Percentiles rank a stretch among this genome's conserved stretches.
Evolutionary conservation across 2,888 invertebrate species (phyloP).

Genomic region (Cheilosia urbana): DNA sequence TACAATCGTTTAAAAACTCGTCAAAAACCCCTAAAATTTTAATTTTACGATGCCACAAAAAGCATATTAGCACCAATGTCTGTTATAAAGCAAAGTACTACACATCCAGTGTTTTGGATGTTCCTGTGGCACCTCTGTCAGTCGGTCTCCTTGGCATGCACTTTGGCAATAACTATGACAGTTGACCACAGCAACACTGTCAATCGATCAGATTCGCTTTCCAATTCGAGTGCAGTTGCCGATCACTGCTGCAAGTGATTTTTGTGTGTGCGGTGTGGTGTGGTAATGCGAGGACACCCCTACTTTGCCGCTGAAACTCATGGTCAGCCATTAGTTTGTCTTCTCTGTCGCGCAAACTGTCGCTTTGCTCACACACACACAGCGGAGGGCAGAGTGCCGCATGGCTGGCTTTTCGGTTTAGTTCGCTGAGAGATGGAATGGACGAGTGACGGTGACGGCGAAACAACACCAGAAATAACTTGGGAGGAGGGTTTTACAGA

Average conservation of each 20-base stretch:
- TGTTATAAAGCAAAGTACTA: slow-evolving; percentile 56
- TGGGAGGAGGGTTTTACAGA: slow-evolving; percentile 63
- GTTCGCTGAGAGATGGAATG: slow-evolving; percentile 35
- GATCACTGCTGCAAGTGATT: slow-evolving; percentile 11
- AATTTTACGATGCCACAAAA: slow-evolving; percentile 76
- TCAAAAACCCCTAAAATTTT: slow-evolving; percentile 83
- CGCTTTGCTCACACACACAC: slow-evolving; percentile 10
- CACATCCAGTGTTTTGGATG: slow-evolving; percentile 43
- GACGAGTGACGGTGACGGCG: slow-evolving; percentile 18
- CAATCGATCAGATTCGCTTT: slow-evolving; percentile 73
- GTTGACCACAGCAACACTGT: slow-evolving; percentile 15
- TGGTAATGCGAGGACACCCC: slow-evolving; percentile 44
- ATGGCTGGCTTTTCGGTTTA: slow-evolving; percentile 25
- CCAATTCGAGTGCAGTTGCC: slow-evolving; percentile 16
- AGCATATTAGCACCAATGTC: slow-evolving; percentile 75
- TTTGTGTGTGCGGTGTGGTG: neutral
- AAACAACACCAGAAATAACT: slow-evolving; percentile 6
- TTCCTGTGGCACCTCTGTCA: slow-evolving; percentile 33
- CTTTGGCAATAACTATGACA: slow-evolving; percentile 17
- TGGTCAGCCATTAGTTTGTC: slow-evolving; percentile 70
- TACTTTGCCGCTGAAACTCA: slow-evolving; percentile 2
- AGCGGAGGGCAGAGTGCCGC: slow-evolving; percentile 2
- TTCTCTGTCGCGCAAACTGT: slow-evolving; percentile 41
- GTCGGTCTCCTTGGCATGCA: slow-evolving; percentile 7
- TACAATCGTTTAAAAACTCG: slow-evolving; percentile 84